Conservation (phyloP, 2,113 vertebrate species). For the Enhydra lutris region DNA sequence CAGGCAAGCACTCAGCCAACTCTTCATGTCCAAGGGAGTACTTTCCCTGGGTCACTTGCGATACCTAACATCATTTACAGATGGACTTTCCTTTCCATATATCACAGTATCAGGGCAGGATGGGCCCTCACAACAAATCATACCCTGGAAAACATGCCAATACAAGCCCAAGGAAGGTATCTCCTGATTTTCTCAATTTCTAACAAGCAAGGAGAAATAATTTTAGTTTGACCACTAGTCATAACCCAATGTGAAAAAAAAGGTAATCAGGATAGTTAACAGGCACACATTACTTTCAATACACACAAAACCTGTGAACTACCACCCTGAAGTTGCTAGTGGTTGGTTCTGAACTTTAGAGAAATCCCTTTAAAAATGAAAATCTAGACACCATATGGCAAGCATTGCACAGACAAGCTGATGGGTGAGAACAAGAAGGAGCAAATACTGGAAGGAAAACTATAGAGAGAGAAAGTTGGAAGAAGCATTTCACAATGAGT, state of each 20-base stretch:
- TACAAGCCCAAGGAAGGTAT: background rate
- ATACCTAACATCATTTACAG: background rate
- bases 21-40: background rate
- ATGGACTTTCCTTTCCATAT: background rate
- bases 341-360: background rate
- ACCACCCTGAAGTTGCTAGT: background rate
- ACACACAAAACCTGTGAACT: background rate
- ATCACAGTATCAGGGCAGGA: background rate
- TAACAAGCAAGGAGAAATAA: background rate
- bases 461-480: background rate
- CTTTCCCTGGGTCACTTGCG: background rate
- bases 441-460: constrained; percentile 19
- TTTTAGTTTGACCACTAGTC: background rate
- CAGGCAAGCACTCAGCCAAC: background rate
- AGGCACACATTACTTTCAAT: background rate
- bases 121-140: background rate
- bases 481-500: background rate
- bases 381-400: background rate
- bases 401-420: background rate
- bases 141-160: background rate
- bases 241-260: background rate
- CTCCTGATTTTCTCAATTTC: background rate
- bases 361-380: background rate
- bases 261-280: background rate
- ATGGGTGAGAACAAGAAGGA: background rate